Evolutionary conservation across 1,140 invertebrate species (phyloP).

Genomic region (Drosophila truncata): DNA sequence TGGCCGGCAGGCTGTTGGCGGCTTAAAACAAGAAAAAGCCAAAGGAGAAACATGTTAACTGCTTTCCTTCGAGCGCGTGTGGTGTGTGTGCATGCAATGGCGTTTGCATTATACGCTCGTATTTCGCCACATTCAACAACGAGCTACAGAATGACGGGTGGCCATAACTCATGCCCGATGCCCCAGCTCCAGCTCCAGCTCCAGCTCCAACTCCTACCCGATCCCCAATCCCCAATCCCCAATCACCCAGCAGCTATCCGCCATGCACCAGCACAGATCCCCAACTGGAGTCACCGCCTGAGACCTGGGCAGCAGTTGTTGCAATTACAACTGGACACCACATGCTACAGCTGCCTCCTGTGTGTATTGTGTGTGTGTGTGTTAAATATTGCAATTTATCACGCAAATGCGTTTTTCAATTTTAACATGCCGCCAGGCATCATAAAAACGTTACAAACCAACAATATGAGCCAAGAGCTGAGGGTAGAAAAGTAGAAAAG

Average conservation of each 20-base stretch:
- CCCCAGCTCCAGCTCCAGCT: slow-evolving; percentile 51
- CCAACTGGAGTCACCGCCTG: slow-evolving; percentile 38
- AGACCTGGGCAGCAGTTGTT: slow-evolving; percentile 72
- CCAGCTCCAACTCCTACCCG: slow-evolving; percentile 28
- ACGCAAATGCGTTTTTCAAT: slow-evolving; percentile 85
- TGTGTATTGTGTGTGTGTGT: slow-evolving; percentile 62
- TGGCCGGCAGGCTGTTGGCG: slow-evolving; percentile 59
- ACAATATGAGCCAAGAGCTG: slow-evolving; percentile 76
- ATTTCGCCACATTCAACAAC: slow-evolving; percentile 84
- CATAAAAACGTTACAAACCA: slow-evolving; percentile 84
- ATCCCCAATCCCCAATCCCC: slow-evolving; percentile 21
- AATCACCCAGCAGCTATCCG: slow-evolving; percentile 14
- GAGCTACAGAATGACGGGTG: slow-evolving; percentile 79
- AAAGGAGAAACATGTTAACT: slow-evolving; percentile 82
- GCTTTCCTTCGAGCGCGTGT: slow-evolving; percentile 62
- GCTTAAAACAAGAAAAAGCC: slow-evolving; percentile 81
- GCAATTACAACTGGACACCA: slow-evolving; percentile 83
- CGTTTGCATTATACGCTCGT: slow-evolving; percentile 84
- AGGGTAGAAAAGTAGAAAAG: slow-evolving; percentile 38
- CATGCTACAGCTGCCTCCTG: slow-evolving; percentile 79
- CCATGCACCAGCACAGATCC: slow-evolving; percentile 17
- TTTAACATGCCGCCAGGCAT: slow-evolving; percentile 85
- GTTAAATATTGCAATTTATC: slow-evolving; percentile 86
- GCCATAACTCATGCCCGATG: slow-evolving; percentile 79
- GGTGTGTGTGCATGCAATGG: slow-evolving; percentile 73